Percentiles rank a stretch among this genome's conserved stretches.
These are phyloP conservation scores for Perizoma flavofasciatum DNA, from an alignment of 2,888 invertebrate species.

Conservation along the genomic window DNA sequence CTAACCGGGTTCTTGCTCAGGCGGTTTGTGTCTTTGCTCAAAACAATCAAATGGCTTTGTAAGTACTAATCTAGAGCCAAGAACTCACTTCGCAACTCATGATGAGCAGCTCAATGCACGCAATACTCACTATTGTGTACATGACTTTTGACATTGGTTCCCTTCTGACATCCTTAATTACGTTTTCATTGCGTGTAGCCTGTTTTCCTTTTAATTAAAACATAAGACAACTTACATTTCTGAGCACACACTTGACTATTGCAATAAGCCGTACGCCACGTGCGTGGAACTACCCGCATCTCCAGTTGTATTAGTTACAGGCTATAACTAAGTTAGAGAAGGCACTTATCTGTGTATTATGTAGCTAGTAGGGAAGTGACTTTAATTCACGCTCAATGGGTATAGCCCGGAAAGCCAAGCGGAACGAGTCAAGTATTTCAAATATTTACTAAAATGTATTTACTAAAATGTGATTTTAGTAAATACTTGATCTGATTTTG, in stretches of 20 bases:
- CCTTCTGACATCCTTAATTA: background rate
- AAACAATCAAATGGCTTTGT: too few species aligned
- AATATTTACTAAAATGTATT: too few species aligned
- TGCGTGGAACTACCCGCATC: constrained; percentile 47
- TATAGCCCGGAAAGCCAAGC: background rate
- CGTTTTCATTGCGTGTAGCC: background rate
- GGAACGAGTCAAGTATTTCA: too few species aligned
- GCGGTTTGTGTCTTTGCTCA: too few species aligned
- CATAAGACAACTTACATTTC: constrained; percentile 15
- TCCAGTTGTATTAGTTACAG: constrained; percentile 47
- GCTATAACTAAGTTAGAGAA: constrained; percentile 36
- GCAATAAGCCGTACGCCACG: constrained; percentile 51
- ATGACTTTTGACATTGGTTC: too few species aligned
- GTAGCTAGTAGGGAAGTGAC: constrained; percentile 7
- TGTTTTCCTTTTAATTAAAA: constrained; percentile 26
- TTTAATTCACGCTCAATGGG: background rate
- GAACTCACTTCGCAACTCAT: too few species aligned
- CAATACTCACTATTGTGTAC: too few species aligned
- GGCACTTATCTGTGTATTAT: constrained; percentile 9
- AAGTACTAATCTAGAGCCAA: too few species aligned
- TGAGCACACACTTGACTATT: constrained; percentile 27
- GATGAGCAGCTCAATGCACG: too few species aligned
- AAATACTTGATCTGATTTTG: too few species aligned
- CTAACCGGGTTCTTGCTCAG: too few species aligned
- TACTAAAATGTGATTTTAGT: too few species aligned